These are phyloP conservation scores for Podarcis siculus DNA, from an alignment of 2,797 vertebrate species.

Conservation along the genomic window DNA sequence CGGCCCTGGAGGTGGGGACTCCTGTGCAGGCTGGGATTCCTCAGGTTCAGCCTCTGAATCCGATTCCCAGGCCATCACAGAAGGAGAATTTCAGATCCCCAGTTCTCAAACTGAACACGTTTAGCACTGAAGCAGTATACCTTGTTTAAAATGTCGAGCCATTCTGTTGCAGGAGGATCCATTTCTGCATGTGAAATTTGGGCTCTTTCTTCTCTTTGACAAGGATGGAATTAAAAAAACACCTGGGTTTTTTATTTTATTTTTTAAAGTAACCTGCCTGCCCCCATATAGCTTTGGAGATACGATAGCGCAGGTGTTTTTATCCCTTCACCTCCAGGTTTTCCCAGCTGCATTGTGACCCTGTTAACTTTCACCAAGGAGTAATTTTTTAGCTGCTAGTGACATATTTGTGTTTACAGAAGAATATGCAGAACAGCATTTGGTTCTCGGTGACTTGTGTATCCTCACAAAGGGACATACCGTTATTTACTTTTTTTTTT, in stretches of 20 bases:
- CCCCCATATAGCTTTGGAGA: not conserved
- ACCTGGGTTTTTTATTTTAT: no score
- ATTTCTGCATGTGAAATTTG: not conserved
- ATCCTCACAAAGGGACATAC: slow-evolving; percentile 62
- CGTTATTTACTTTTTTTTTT: no score
- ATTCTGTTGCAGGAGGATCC: not conserved
- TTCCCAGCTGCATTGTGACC: slow-evolving; percentile 60
- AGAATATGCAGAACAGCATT: slow-evolving; percentile 67
- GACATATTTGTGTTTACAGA: slow-evolving; percentile 51
- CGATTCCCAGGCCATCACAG: no score
- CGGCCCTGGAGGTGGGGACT: no score
- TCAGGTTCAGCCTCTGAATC: no score
- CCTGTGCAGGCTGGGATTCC: no score
- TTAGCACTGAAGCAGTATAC: not conserved
- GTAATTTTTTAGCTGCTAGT: slow-evolving; percentile 47
- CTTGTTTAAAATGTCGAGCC: not conserved
- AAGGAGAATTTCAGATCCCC: not conserved
- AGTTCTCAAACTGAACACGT: no score
- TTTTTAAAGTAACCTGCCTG: not conserved
- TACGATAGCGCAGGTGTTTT: slow-evolving; percentile 16
- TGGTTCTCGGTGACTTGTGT: slow-evolving; percentile 67
- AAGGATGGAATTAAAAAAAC: not conserved
- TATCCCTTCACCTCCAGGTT: not conserved
- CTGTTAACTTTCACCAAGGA: slow-evolving; percentile 37
- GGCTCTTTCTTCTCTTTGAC: not conserved